These are phyloP conservation scores for Pagrus major DNA, from an alignment of 2,113 vertebrate species.

Conservation along the genomic window DNA sequence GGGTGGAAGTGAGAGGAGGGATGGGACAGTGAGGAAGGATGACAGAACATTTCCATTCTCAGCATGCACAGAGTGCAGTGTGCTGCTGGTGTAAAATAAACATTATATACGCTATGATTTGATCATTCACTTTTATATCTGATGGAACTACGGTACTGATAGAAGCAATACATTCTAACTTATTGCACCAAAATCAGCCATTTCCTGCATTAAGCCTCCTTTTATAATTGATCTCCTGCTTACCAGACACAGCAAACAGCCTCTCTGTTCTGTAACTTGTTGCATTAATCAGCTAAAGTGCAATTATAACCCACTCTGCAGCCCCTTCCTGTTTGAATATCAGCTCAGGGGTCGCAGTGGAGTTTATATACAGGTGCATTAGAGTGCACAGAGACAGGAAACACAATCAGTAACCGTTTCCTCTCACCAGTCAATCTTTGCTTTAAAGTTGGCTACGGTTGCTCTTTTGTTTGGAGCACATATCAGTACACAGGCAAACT, in stretches of 20 bases:
- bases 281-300: constrained; percentile 9
- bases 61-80: not conserved
- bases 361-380: not conserved
- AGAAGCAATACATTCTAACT: not conserved
- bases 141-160: constrained; percentile 4
- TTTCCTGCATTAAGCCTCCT: constrained; percentile 2
- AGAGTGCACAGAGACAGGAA: not conserved
- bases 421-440: not conserved
- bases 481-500: not conserved
- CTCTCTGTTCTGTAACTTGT: not conserved
- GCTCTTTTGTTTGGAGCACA: not conserved
- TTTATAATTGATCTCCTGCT: constrained; percentile 28
- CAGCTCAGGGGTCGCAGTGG: not conserved
- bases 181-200: not conserved
- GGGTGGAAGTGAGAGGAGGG: not conserved
- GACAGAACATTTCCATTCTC: not conserved
- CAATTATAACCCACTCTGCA: not conserved
- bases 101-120: constrained; percentile 2
- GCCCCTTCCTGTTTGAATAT: not conserved
- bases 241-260: not conserved
- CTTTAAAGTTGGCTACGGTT: not conserved
- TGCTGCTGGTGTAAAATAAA: not conserved
- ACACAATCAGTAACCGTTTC: not conserved
- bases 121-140: not conserved
- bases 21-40: not conserved